phyloP scores from a whole-genome alignment of 2,113 vertebrate species.

The Coregonus clupeaformis region DNA sequence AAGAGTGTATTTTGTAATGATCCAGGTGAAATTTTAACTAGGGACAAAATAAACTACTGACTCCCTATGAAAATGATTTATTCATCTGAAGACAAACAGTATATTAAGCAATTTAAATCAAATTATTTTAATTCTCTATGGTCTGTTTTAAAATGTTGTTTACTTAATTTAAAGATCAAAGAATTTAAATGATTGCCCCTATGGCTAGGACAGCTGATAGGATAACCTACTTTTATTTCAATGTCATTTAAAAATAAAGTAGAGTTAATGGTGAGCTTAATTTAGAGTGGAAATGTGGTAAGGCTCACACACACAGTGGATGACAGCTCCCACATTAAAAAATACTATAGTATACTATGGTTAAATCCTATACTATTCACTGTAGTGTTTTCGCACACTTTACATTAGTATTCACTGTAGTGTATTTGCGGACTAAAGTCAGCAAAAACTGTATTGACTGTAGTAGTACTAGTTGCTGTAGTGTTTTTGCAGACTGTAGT shows the following conservation, averaged over 20 bases:
- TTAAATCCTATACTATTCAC: too few relatives aligned
- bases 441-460: too few relatives aligned
- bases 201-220: constrained; percentile 23
- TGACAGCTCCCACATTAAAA: not conserved
- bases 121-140: not conserved
- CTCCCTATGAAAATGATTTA: not conserved
- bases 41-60: too few relatives aligned
- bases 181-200: constrained; percentile 16
- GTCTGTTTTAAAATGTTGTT: constrained; percentile 22
- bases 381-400: too few relatives aligned
- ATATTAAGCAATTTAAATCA: not conserved
- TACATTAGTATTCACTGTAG: too few relatives aligned
- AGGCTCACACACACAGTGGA: not conserved
- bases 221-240: constrained; percentile 27
- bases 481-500: too few relatives aligned
- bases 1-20: constrained; percentile 16
- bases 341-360: too few relatives aligned
- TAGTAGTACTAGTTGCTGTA: too few relatives aligned
- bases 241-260: constrained; percentile 22
- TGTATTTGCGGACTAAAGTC: too few relatives aligned
- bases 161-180: constrained; percentile 28
- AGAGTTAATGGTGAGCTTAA: constrained; percentile 11
- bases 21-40: too few relatives aligned
- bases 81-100: not conserved
- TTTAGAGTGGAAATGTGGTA: constrained; percentile 7